Conservation (phyloP, 2,797 vertebrate genomes). For the Poecilia wingei region DNA sequence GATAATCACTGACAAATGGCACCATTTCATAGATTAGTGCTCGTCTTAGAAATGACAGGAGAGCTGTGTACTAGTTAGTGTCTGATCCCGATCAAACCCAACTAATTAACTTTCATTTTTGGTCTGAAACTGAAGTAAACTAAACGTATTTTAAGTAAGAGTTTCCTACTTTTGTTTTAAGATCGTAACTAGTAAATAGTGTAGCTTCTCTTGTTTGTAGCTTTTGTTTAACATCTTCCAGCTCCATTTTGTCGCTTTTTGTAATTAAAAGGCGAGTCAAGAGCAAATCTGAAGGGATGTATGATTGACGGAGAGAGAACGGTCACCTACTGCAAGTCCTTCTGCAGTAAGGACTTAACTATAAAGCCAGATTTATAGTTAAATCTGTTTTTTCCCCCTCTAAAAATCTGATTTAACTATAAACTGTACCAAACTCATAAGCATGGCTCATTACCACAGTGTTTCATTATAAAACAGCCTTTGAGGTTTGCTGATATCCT, state of each 20-base stretch:
- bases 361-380: too few relatives aligned
- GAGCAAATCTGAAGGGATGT: too few relatives aligned
- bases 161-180: neutral
- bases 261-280: too few relatives aligned
- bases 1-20: neutral
- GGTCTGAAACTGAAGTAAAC: too few relatives aligned
- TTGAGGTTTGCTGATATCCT: neutral
- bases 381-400: neutral
- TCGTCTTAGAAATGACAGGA: neutral
- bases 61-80: neutral
- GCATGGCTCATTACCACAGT: neutral
- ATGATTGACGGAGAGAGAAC: too few relatives aligned
- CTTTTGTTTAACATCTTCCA: too few relatives aligned
- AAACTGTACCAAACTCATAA: neutral
- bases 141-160: too few relatives aligned
- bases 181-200: too few relatives aligned
- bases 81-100: too few relatives aligned
- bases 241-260: too few relatives aligned
- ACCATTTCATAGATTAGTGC: neutral
- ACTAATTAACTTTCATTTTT: too few relatives aligned
- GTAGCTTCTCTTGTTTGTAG: too few relatives aligned
- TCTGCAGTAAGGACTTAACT: neutral
- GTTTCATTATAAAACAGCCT: neutral
- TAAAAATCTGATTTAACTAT: neutral
- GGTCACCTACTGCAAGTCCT: neutral